phyloP scores from a whole-genome alignment of 2,888 invertebrate genomes.

The Lepidocyrtinus sp. region DNA sequence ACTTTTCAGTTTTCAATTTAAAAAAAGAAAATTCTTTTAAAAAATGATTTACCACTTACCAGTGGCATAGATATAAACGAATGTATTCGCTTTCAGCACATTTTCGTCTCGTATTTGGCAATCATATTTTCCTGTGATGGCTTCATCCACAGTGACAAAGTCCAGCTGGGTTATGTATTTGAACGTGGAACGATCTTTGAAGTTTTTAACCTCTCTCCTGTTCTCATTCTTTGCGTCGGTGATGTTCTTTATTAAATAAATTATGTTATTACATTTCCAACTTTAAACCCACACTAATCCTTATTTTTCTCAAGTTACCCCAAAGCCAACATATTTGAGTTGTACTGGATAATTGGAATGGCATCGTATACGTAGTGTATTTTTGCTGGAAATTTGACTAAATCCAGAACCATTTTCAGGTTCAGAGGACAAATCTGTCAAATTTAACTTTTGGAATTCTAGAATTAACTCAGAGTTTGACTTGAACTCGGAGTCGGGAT shows the following conservation, averaged over 20 bases:
- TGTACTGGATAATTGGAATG: constrained; percentile 60
- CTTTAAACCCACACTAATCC: not conserved
- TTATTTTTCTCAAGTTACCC: constrained; percentile 41
- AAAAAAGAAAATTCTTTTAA: constrained; percentile 1
- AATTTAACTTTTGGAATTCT: constrained; percentile 17
- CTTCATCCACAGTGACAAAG: constrained; percentile 42
- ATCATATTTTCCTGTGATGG: constrained; percentile 55
- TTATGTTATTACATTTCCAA: too few relatives aligned
- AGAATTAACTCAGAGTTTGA: constrained; percentile 31
- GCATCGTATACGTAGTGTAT: constrained; percentile 48
- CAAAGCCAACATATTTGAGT: constrained; percentile 55
- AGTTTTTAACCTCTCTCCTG: constrained; percentile 41
- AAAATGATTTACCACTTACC: constrained; percentile 37
- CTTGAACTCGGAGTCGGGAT: constrained; percentile 10
- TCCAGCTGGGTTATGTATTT: constrained; percentile 46
- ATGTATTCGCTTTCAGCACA: constrained; percentile 17
- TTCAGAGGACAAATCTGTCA: not conserved
- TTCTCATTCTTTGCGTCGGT: constrained; percentile 45
- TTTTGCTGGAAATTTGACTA: constrained; percentile 16
- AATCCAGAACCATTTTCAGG: not conserved
- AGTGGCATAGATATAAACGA: constrained; percentile 45
- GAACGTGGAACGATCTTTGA: constrained; percentile 45
- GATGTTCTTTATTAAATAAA: too few relatives aligned
- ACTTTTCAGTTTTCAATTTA: not conserved
- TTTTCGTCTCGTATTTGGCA: constrained; percentile 43